Percentiles rank a stretch among this genome's conserved stretches.
Evolutionary conservation across 2,113 vertebrate species (phyloP).

Genomic region (Oreotragus oreotragus): DNA sequence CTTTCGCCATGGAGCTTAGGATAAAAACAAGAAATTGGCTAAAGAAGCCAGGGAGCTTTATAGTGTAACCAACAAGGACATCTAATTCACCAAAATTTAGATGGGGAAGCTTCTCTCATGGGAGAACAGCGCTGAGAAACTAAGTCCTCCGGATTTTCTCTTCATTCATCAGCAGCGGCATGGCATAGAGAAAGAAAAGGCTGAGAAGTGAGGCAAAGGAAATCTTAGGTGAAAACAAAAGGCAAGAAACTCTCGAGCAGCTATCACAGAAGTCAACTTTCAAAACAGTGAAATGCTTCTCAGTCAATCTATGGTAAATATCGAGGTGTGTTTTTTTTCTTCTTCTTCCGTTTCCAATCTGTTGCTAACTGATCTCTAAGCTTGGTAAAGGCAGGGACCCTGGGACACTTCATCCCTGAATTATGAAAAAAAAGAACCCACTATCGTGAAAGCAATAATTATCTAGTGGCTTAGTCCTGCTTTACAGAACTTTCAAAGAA

Average conservation of each 20-base stretch:
- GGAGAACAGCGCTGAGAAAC: neutral
- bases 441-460: neutral
- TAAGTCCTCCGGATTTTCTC: neutral
- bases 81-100: neutral
- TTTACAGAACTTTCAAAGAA: neutral
- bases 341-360: neutral
- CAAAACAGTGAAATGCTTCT: neutral
- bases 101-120: neutral
- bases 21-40: neutral
- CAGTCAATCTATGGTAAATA: neutral
- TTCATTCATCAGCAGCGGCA: neutral
- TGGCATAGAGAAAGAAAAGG: neutral
- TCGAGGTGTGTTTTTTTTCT: neutral
- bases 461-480: neutral
- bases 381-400: neutral
- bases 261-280: neutral
- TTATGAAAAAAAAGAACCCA: neutral
- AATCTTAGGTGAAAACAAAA: neutral
- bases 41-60: neutral
- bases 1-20: neutral
- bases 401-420: neutral
- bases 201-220: neutral
- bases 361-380: neutral
- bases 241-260: neutral
- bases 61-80: neutral